Conservation (phyloP, 2,888 invertebrate genomes). For the Rhaphigaster nebulosa region DNA sequence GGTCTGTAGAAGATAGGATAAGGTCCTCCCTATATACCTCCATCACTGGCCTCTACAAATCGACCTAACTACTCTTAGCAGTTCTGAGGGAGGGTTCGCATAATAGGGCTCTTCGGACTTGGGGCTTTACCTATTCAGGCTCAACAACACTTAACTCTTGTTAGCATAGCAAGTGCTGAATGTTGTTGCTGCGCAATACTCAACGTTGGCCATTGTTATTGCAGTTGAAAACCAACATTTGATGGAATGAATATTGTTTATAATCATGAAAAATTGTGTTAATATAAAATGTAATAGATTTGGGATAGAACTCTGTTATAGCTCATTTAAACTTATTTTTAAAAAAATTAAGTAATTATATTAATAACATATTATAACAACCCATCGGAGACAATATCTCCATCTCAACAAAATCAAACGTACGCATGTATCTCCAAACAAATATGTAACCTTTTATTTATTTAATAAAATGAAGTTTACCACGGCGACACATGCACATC, state of each 20-base stretch:
- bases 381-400: too few relatives aligned
- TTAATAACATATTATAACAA: too few relatives aligned
- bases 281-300: too few relatives aligned
- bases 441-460: too few relatives aligned
- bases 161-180: slow-evolving; percentile 4
- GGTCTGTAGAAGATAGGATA: not conserved
- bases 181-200: not conserved
- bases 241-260: not conserved
- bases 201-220: not conserved
- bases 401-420: too few relatives aligned
- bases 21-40: not conserved
- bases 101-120: not conserved
- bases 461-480: too few relatives aligned
- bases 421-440: too few relatives aligned
- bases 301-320: too few relatives aligned
- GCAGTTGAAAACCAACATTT: not conserved
- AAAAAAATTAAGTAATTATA: too few relatives aligned
- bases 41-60: not conserved
- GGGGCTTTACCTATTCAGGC: not conserved
- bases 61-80: slow-evolving; percentile 28
- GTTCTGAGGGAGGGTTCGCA: not conserved
- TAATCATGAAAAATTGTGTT: too few relatives aligned
- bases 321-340: too few relatives aligned
- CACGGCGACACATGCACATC: too few relatives aligned
- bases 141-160: slow-evolving; percentile 13